Conservation (phyloP, 2,888 invertebrate genomes). For the Latrodectus hesperus region DNA sequence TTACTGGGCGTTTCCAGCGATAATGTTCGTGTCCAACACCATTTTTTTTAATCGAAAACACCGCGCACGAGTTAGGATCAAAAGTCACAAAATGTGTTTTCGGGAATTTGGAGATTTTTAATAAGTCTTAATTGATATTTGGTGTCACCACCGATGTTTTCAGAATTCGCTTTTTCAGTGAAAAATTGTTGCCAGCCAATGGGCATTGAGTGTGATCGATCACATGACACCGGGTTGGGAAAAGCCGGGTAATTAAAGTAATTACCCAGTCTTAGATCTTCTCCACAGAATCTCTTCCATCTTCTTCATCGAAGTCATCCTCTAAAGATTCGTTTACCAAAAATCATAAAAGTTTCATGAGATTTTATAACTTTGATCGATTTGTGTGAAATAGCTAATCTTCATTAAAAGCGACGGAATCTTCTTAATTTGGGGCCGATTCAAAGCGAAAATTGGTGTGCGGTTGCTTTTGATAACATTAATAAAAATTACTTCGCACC, state of each 20-base stretch:
- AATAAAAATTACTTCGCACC: no score
- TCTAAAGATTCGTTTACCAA: background rate
- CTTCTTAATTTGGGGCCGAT: background rate
- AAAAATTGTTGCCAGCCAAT: background rate
- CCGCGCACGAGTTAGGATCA: no score
- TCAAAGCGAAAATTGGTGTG: no score
- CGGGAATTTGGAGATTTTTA: background rate
- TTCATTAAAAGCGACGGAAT: background rate
- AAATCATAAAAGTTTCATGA: slow-evolving; percentile 36
- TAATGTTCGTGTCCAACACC: no score
- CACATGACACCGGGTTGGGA: background rate
- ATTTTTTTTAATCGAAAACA: no score
- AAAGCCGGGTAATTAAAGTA: slow-evolving; percentile 31
- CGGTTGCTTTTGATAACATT: no score
- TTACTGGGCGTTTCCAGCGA: no score
- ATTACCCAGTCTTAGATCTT: background rate
- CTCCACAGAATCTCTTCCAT: background rate
- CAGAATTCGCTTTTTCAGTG: background rate
- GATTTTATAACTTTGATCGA: slow-evolving; percentile 20
- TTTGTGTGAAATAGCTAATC: slow-evolving; percentile 1
- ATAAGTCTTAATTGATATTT: background rate
- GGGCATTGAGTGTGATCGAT: slow-evolving; percentile 11
- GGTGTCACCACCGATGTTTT: slow-evolving; percentile 2
- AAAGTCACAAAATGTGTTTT: no score
- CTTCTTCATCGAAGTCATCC: background rate